phyloP scores from a whole-genome alignment of 2,888 invertebrate genomes.

The Mesopsocus fuscifrons region DNA sequence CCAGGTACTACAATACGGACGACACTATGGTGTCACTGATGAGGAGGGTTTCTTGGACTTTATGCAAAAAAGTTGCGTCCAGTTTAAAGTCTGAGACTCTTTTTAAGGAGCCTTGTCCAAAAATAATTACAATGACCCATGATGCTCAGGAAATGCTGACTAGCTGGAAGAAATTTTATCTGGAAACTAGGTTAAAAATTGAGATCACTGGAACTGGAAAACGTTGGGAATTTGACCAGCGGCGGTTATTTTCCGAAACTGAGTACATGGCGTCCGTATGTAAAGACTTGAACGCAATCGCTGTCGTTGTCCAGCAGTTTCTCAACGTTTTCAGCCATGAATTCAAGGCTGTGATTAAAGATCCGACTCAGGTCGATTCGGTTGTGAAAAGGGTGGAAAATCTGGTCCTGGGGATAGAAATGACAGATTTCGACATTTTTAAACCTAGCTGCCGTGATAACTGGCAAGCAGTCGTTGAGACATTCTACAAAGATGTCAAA shows the following conservation, averaged over 20 bases:
- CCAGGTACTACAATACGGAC: constrained; percentile 64
- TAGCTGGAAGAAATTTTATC: constrained; percentile 56
- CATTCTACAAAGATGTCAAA: constrained; percentile 54
- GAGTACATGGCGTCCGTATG: constrained; percentile 72
- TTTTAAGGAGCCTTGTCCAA: constrained; percentile 48
- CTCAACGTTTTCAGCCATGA: constrained; percentile 78
- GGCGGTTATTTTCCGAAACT: constrained; percentile 57
- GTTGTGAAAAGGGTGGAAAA: constrained; percentile 62
- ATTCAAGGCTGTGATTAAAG: constrained; percentile 67
- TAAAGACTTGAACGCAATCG: constrained; percentile 47
- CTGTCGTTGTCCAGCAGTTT: constrained; percentile 54
- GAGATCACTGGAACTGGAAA: constrained; percentile 69
- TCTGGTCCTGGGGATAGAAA: constrained; percentile 51
- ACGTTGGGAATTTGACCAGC: constrained; percentile 84
- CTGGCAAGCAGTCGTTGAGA: constrained; percentile 67
- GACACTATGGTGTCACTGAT: constrained; percentile 72
- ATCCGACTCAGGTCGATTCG: constrained; percentile 70
- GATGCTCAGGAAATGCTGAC: constrained; percentile 48
- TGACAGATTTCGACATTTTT: constrained; percentile 71
- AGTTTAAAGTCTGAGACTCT: constrained; percentile 49
- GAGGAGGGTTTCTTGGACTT: constrained; percentile 62
- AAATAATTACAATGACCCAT: constrained; percentile 32
- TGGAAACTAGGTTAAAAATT: constrained; percentile 60
- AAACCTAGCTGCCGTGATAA: constrained; percentile 56
- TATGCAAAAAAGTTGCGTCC: constrained; percentile 54